phyloP scores from a whole-genome alignment of 2,113 vertebrate genomes.

The Tautogolabrus adspersus region DNA sequence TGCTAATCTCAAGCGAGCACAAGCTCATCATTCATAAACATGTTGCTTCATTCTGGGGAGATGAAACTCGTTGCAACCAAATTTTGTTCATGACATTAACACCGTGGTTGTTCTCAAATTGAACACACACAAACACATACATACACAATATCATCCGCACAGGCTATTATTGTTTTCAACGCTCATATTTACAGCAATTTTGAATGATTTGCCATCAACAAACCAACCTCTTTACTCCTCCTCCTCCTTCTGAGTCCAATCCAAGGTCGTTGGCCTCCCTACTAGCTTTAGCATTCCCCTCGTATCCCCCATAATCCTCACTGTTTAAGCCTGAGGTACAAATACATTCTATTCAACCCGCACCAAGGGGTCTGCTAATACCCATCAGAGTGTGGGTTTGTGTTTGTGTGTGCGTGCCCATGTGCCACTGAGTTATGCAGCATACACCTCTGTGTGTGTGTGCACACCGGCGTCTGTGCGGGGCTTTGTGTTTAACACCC shows the following conservation, averaged over 20 bases:
- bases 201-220: slow-evolving; percentile 53
- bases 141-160: slow-evolving; percentile 13
- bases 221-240: slow-evolving; percentile 31
- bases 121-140: background rate
- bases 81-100: background rate
- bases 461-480: slow-evolving; percentile 33
- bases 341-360: slow-evolving; percentile 79
- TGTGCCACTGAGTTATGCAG: slow-evolving; percentile 53
- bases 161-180: slow-evolving; percentile 28
- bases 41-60: slow-evolving; percentile 21
- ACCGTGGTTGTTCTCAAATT: background rate
- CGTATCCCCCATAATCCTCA: slow-evolving; percentile 78
- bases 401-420: slow-evolving; percentile 46
- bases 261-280: slow-evolving; percentile 80
- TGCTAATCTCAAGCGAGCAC: slow-evolving; percentile 33
- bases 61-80: slow-evolving; percentile 20
- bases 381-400: slow-evolving; percentile 60
- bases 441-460: slow-evolving; percentile 49
- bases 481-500: slow-evolving; percentile 78
- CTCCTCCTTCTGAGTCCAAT: slow-evolving; percentile 25
- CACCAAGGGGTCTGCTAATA: slow-evolving; percentile 73
- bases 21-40: slow-evolving; percentile 24
- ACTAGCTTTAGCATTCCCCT: slow-evolving; percentile 79
- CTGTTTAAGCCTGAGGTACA: slow-evolving; percentile 80
- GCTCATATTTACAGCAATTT: slow-evolving; percentile 38